phyloP scores from a whole-genome alignment of 2,113 vertebrate genomes.

The Edolisoma coerulescens region DNA sequence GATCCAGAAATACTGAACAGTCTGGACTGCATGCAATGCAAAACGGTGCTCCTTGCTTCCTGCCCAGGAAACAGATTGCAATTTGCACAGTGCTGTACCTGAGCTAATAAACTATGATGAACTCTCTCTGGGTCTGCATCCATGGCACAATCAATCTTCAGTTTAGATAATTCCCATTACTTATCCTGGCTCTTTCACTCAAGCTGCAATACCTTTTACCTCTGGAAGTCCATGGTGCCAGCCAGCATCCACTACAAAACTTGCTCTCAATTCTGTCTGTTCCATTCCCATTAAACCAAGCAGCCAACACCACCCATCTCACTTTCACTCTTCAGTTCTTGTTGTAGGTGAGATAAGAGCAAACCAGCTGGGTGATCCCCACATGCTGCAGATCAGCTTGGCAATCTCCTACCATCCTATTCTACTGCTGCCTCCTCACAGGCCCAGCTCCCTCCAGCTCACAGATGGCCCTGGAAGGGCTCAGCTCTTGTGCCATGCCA shows the following conservation, averaged over 20 bases:
- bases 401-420: neutral
- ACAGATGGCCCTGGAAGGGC: neutral
- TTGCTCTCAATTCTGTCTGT: neutral
- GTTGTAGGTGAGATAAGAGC: neutral
- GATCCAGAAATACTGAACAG: neutral
- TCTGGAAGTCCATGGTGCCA: neutral
- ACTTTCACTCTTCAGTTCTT: neutral
- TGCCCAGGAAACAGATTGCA: conserved; percentile 22
- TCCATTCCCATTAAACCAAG: neutral
- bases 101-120: conserved; percentile 28
- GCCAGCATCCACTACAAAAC: neutral
- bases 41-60: neutral
- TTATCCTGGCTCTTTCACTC: neutral
- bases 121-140: neutral
- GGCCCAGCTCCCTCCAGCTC: neutral
- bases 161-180: neutral
- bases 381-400: accelerated
- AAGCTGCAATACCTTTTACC: neutral
- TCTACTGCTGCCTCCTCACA: neutral
- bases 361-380: neutral
- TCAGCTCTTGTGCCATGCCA: neutral
- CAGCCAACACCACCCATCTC: neutral
- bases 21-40: neutral
- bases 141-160: neutral
- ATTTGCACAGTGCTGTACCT: neutral